Conservation (phyloP, 2,113 vertebrate genomes). For the Phalacrocorax brasilianus region DNA sequence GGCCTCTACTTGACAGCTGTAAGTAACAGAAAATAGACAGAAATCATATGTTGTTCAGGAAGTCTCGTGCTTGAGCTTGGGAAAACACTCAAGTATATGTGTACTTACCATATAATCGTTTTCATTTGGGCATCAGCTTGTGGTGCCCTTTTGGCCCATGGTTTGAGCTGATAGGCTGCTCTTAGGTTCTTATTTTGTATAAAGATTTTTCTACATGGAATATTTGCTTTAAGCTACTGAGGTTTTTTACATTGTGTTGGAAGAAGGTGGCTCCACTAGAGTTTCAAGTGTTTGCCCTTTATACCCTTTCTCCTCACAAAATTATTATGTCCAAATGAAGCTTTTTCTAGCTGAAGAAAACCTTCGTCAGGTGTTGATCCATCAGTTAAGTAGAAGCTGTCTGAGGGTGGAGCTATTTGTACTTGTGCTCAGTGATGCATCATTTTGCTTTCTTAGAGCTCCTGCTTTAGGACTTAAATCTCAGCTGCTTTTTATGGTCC, state of each 20-base stretch:
- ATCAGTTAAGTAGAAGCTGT: background rate
- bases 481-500: background rate
- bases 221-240: background rate
- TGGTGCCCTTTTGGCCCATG: background rate
- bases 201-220: background rate
- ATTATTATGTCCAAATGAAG: background rate
- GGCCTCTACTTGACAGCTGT: background rate
- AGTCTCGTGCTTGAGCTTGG: background rate
- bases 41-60: background rate
- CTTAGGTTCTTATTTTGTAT: background rate
- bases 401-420: background rate
- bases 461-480: background rate
- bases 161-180: background rate
- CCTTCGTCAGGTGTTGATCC: background rate
- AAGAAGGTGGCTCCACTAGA: background rate
- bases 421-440: background rate
- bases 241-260: accelerated
- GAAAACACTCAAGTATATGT: background rate
- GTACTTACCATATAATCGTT: background rate
- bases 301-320: background rate
- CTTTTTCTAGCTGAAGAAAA: background rate
- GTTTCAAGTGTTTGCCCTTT: background rate
- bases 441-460: background rate
- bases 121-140: background rate
- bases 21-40: background rate